A percentile compares a stretch with the other conserved stretches of the same genome.
Conservation (phyloP, 2,113 vertebrate genomes). For the Micronycteris hirsuta region DNA sequence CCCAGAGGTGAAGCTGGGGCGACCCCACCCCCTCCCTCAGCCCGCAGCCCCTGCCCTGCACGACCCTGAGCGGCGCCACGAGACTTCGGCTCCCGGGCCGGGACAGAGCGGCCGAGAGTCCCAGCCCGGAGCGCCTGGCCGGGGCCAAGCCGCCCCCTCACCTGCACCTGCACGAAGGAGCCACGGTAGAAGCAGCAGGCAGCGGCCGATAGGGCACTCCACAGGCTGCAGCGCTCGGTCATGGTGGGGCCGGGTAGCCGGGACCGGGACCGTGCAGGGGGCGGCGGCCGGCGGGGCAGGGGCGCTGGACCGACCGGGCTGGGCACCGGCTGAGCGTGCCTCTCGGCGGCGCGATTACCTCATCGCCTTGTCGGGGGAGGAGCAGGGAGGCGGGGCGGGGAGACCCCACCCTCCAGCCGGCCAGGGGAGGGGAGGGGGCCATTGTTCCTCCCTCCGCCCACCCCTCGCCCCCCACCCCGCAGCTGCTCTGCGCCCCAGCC, state of each 20-base stretch:
- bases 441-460: slow-evolving; percentile 74
- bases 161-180: slow-evolving; percentile 99
- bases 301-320: slow-evolving; percentile 60
- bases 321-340: slow-evolving; percentile 78
- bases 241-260: slow-evolving; percentile 77
- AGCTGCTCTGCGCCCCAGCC: neutral
- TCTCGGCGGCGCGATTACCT: slow-evolving; percentile 84
- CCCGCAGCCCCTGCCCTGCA: neutral
- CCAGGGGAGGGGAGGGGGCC: slow-evolving; percentile 59
- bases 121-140: neutral
- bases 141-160: slow-evolving; percentile 78
- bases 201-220: slow-evolving; percentile 96
- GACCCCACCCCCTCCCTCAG: slow-evolving; percentile 56
- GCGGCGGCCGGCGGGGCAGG: slow-evolving; percentile 55
- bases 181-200: slow-evolving; percentile 99
- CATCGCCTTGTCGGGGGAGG: slow-evolving; percentile 81
- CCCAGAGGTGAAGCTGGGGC: slow-evolving; percentile 27
- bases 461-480: slow-evolving; percentile 26
- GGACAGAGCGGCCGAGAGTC: slow-evolving; percentile 37
- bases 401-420: slow-evolving; percentile 74
- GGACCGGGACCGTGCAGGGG: slow-evolving; percentile 41
- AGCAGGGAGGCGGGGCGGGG: slow-evolving; percentile 64
- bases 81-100: slow-evolving; percentile 42
- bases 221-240: slow-evolving; percentile 97
- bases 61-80: neutral